Conservation (phyloP, 2,888 invertebrate species). For the Isoperla grammatica region DNA sequence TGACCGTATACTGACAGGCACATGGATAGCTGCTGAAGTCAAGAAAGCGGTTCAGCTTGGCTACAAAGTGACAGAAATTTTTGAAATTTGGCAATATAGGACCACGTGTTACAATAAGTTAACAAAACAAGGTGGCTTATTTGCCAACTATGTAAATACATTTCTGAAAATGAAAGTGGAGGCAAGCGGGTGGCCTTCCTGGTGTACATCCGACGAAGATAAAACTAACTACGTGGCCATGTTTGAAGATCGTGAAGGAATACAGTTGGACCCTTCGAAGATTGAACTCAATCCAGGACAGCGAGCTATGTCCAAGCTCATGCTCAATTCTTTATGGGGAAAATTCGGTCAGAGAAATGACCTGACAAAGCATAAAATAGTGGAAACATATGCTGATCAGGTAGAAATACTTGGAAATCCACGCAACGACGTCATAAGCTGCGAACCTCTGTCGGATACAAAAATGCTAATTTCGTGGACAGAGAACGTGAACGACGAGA, state of each 20-base stretch:
- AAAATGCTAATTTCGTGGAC: too few relatives aligned
- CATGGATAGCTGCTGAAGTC: neutral
- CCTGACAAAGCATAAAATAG: too few relatives aligned
- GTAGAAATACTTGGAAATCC: too few relatives aligned
- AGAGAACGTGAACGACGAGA: too few relatives aligned
- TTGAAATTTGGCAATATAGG: neutral
- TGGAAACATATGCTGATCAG: too few relatives aligned
- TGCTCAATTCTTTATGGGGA: too few relatives aligned
- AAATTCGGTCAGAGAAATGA: too few relatives aligned
- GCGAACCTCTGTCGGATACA: too few relatives aligned
- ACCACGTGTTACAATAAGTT: neutral
- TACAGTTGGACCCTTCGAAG: neutral
- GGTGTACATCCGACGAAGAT: neutral
- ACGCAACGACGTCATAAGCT: too few relatives aligned
- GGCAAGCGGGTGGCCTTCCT: neutral
- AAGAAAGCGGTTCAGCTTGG: neutral
- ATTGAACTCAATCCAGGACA: neutral
- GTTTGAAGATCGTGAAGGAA: neutral
- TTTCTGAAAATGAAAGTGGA: neutral
- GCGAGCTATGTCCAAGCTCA: too few relatives aligned
- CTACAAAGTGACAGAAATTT: neutral
- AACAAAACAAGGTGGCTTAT: neutral
- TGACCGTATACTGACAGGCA: neutral
- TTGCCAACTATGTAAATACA: neutral
- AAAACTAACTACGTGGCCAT: neutral